These are phyloP conservation scores for Aptenodytes patagonicus DNA, from an alignment of 2,113 vertebrate species.

Conservation along the genomic window DNA sequence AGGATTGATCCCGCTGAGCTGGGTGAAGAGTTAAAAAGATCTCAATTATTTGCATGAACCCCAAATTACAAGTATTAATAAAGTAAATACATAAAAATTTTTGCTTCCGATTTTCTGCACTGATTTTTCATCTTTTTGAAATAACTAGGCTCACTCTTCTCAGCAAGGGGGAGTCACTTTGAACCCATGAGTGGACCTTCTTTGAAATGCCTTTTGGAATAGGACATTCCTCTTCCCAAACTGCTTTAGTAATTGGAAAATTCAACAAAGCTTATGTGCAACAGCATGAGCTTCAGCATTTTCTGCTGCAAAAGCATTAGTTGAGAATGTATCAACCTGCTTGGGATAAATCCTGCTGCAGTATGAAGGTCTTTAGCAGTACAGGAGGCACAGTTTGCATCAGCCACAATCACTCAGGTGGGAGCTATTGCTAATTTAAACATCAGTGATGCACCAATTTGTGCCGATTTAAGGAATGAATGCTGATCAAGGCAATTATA, in stretches of 20 bases:
- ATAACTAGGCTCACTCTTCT: not conserved
- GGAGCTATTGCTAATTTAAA: not conserved
- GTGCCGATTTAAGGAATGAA: not conserved
- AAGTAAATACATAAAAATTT: not conserved
- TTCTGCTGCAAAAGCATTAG: not conserved
- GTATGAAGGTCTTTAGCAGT: not conserved
- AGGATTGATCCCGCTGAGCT: not conserved
- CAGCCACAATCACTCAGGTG: not conserved
- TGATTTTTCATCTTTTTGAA: not conserved
- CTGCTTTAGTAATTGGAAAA: not conserved
- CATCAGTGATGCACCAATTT: rapidly evolving
- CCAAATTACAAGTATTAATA: not conserved
- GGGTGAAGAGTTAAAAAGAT: not conserved
- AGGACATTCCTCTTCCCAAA: not conserved
- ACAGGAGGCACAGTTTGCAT: too few relatives aligned
- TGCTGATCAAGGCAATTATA: not conserved
- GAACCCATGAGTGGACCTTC: too few relatives aligned
- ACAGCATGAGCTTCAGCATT: not conserved
- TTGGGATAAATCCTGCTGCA: not conserved
- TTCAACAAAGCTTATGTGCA: not conserved
- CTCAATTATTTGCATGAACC: not conserved
- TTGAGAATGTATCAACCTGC: not conserved
- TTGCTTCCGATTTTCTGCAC: not conserved
- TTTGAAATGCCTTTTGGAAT: not conserved
- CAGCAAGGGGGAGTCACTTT: rapidly evolving